Percentiles rank a stretch among this genome's conserved stretches.
Evolutionary conservation across 2,113 vertebrate species (phyloP).

Genomic region (Menura novaehollandiae): DNA sequence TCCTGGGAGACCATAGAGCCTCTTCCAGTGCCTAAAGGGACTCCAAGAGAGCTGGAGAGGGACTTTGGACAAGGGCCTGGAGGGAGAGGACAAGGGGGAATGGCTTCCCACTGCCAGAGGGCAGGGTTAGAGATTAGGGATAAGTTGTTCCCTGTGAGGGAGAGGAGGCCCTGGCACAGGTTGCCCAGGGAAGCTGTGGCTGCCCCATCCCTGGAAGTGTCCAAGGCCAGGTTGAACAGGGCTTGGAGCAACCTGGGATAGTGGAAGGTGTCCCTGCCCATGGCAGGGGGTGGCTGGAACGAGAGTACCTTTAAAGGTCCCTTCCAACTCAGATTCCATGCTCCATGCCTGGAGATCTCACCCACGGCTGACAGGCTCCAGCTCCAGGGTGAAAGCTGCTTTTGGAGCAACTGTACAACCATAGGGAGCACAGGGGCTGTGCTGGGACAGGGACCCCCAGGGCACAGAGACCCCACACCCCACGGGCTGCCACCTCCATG

Average conservation of each 20-base stretch:
- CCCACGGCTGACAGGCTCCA: accelerated
- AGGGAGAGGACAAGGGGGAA: not conserved
- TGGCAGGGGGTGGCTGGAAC: not conserved
- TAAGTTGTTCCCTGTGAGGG: not conserved
- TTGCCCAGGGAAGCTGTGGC: not conserved
- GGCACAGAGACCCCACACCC: accelerated
- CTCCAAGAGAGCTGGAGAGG: not conserved
- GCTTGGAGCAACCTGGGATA: not conserved
- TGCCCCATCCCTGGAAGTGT: not conserved
- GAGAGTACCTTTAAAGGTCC: not conserved
- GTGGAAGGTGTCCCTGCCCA: not conserved
- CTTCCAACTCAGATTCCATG: not conserved
- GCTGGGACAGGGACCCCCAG: accelerated
- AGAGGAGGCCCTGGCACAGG: not conserved
- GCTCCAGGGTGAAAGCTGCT: accelerated
- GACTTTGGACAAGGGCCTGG: not conserved
- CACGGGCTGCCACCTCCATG: not conserved
- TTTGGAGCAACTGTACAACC: not conserved
- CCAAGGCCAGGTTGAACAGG: not conserved
- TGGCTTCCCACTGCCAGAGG: not conserved
- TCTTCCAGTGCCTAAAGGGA: accelerated
- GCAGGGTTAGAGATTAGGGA: not conserved
- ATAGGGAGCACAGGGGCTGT: accelerated
- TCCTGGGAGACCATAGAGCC: not conserved
- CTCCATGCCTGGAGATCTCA: not conserved